These are phyloP conservation scores for Ciconia maguari DNA, from an alignment of 2,113 vertebrate genomes.

Conservation along the genomic window DNA sequence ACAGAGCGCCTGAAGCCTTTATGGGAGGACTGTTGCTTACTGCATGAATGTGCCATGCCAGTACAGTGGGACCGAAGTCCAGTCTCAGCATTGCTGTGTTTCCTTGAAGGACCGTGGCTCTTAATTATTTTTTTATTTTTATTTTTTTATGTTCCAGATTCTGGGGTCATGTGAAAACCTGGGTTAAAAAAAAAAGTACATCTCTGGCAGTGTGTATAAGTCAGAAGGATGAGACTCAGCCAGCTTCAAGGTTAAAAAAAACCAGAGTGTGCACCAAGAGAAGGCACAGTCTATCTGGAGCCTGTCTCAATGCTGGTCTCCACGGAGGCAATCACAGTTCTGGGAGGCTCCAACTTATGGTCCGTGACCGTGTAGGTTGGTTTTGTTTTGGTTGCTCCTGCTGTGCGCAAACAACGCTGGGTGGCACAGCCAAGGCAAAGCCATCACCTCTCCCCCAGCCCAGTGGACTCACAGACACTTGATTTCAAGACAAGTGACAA, in stretches of 20 bases:
- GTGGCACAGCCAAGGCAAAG: background rate
- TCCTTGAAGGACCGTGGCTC: background rate
- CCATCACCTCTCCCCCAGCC: too few species aligned
- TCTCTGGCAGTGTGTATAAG: accelerated
- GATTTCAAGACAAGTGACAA: background rate
- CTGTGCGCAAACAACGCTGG: accelerated
- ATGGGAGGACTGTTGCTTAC: background rate
- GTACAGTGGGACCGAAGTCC: background rate
- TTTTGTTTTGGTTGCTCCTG: background rate
- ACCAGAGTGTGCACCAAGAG: background rate
- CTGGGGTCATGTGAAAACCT: background rate
- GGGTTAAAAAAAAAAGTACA: background rate
- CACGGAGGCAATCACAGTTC: accelerated
- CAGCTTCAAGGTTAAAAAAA: background rate
- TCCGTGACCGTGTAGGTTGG: accelerated
- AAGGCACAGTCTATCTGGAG: background rate
- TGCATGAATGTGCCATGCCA: accelerated
- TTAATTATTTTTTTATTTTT: background rate
- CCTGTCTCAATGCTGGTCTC: accelerated
- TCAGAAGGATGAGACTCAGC: background rate
- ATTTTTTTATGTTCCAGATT: background rate
- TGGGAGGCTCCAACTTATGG: accelerated
- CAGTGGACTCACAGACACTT: background rate
- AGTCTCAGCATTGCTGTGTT: background rate
- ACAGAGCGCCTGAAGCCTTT: background rate